Base-by-base conservation (phyloP, 2,797 vertebrate genomes). In the Enteromius anoplus region DNA sequence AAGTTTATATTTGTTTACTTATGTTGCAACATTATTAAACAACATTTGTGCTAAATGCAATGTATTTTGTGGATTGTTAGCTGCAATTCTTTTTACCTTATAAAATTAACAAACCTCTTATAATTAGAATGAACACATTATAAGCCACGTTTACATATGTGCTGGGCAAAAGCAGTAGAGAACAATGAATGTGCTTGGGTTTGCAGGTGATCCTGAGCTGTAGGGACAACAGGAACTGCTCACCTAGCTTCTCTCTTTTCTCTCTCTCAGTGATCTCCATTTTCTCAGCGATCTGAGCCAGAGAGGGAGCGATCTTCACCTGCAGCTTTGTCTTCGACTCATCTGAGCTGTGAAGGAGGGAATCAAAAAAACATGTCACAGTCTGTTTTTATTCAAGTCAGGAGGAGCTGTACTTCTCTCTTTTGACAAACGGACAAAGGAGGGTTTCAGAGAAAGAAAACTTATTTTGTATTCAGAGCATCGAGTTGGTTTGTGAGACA, bases 201-300 rank as follows among this genome's bases (percentile, higher is more conserved):
- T 7, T 40, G n/a, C 65, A 42, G 49, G 7, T 11, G 26, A 45
- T 19, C 9, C 14, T 17, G 58, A n/a, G 34, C n/a, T 21, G 51
- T 7, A 37, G 21, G 9, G 19, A 34, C 11, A 79, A 23, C 21
- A 29, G 65, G n/a, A 12, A 17, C 15, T 45, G 1, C 90, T 89
- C 1, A 79, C 94, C 93, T 85, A 90, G 91, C 78, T 91, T 90
- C 9, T 92, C 86, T 0, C 62, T 82, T 78, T 94, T 92, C 0
- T 91, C 87, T 26, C 80, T 91, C 6, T 88, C 82, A 68, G 85
- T 90, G 82, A 96, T 34, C 75, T 94, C 92, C 88, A 97, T 91
- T 68, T 96, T 96, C 90, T 95, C 92, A 91, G 98, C 85, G 32
- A 88, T 93, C 90, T 96, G 94, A 85, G 93, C 86, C 92, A 99